These are phyloP conservation scores for Dorcus parallelipipedus DNA, from an alignment of 2,888 invertebrate genomes.

Conservation along the genomic window DNA sequence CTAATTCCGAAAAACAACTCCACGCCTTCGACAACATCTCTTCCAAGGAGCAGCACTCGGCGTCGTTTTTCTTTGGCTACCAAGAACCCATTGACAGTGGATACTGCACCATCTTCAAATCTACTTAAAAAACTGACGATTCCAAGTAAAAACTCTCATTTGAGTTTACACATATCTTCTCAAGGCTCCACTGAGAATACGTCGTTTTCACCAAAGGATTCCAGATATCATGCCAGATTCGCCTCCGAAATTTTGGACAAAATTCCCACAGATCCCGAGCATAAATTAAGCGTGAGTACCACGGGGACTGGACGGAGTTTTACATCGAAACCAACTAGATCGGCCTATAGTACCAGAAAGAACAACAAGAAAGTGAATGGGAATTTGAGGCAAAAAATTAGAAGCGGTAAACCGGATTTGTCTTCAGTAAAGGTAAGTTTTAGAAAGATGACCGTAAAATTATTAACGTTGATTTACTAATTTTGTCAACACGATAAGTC, in stretches of 20 bases:
- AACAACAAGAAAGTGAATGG: conserved; percentile 19
- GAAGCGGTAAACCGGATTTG: conserved; percentile 8
- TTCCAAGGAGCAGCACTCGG: conserved; percentile 24
- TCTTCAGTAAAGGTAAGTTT: too few relatives aligned
- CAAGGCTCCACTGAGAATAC: conserved; percentile 27
- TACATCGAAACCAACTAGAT: conserved; percentile 30
- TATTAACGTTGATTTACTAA: too few relatives aligned
- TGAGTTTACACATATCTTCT: not conserved
- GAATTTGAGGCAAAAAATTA: conserved; percentile 16
- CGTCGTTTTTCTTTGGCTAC: conserved; percentile 31
- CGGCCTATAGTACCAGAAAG: conserved; percentile 35
- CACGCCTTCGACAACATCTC: conserved; percentile 6
- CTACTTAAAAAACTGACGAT: conserved; percentile 12
- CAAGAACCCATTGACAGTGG: conserved; percentile 20
- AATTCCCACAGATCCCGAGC: not conserved
- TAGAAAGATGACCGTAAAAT: too few relatives aligned
- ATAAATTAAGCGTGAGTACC: conserved; percentile 9
- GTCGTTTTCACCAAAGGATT: conserved; percentile 25
- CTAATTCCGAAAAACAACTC: conserved; percentile 12
- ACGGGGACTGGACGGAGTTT: conserved; percentile 11
- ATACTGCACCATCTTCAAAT: conserved; percentile 8
- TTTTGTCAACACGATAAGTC: too few relatives aligned
- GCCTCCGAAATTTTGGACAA: conserved; percentile 11
- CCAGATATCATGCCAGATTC: conserved; percentile 40
- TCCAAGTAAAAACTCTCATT: conserved; percentile 6